Conservation (phyloP, 2,888 invertebrate genomes). For the Pherbina coryleti region DNA sequence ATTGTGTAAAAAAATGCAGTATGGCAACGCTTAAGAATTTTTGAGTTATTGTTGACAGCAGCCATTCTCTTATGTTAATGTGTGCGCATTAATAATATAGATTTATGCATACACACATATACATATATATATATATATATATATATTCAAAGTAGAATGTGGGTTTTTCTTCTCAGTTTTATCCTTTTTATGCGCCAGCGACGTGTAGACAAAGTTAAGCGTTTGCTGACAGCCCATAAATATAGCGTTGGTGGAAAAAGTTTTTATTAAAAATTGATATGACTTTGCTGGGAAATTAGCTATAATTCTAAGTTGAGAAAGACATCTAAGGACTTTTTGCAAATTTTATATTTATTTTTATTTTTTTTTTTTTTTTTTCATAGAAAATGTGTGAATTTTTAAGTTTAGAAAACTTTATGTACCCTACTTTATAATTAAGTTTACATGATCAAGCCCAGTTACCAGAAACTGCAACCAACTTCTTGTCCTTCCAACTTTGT, state of each 20-base stretch:
- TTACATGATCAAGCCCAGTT: no score
- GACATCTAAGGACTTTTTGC: no score
- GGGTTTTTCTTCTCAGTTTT: neutral
- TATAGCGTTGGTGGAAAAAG: neutral
- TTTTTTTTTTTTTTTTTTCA: no score
- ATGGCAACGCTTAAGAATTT: constrained; percentile 36
- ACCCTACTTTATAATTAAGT: no score
- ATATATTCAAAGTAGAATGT: neutral
- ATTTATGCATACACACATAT: constrained; percentile 43
- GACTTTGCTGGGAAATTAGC: no score
- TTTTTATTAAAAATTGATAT: no score
- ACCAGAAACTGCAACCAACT: no score
- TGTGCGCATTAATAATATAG: constrained; percentile 51
- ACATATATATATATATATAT: constrained; percentile 13
- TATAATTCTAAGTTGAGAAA: no score
- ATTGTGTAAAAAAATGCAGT: neutral
- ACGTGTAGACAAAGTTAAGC: neutral
- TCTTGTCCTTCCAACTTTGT: neutral
- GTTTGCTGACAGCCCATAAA: neutral
- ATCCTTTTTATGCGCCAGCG: constrained; percentile 25
- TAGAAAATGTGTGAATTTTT: no score
- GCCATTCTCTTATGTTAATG: constrained; percentile 48
- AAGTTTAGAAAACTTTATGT: no score
- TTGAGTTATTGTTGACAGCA: constrained; percentile 50
- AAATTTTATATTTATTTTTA: no score